Evolutionary conservation across 2,888 invertebrate genomes (phyloP), one percentile per base, ranked within the genome.

Genomic region (Macroteleia sp.): DNA sequence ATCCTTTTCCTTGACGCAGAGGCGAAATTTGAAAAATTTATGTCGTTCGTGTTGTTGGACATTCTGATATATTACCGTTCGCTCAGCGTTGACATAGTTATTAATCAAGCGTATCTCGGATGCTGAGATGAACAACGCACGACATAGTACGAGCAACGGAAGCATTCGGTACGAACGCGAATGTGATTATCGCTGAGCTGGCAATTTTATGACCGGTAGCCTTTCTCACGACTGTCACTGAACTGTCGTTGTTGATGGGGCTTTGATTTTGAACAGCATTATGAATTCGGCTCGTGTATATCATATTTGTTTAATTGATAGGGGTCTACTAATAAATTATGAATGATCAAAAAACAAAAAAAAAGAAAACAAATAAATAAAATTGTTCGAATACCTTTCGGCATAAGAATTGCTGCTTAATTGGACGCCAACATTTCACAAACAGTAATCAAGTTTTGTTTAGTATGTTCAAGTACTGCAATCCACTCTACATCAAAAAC

Each of bases 51-150:
- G 80, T 77, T 71, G 76, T 81, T 76, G 76, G 76, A 79, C 76
- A 66, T 66, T 76, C 76, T 79, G 76, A 81, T 81, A 81, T 74
- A 81, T 81, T 78, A 62, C 74, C 70, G 78, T 54, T 78, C 76
- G 78, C 80, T 73, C 76, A 70, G 81, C 79, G 79, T 81, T 79
- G 81, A 79, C 79, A 66, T 64, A 71, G 79, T 79, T 79, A 84
- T 84, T 82, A 82, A 83, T 84, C 83, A 83, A 80, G 82, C 76
- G 77, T 82, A 84, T 84, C 83, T 83, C 77, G 81, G 82, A 61
- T 79, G 80, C 80, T 50, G 70, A 67, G 59, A 79, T 61, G 77
- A 80, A 77, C 77, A 77, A 77, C 69, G 56, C 69, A 66, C 57
- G 66, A 59, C 59, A 46, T 57, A 64, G 54, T 70, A 42, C 56